Conservation (phyloP, 2,888 invertebrate genomes). For the Tetrapedia diversipes region DNA sequence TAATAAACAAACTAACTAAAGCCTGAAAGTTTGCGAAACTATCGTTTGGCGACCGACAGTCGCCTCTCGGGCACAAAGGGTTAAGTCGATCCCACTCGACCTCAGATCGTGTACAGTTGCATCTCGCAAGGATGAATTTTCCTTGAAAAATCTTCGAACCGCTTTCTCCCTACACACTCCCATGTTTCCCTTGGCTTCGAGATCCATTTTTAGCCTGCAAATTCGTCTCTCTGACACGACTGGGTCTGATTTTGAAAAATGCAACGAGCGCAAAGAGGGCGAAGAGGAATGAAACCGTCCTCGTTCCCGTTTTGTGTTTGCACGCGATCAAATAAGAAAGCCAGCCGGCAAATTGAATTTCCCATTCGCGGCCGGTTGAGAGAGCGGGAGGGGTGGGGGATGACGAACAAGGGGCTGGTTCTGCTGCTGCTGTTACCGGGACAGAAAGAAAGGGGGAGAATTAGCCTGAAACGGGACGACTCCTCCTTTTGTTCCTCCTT, state of each 20-base stretch:
- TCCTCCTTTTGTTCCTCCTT: slow-evolving; percentile 2
- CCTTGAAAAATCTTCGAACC: neutral
- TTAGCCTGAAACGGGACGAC: neutral
- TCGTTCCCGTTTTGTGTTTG: slow-evolving; percentile 42
- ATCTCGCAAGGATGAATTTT: neutral
- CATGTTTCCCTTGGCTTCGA: neutral
- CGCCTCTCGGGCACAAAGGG: no score
- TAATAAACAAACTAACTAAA: no score
- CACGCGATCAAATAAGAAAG: slow-evolving; percentile 61
- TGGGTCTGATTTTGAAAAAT: slow-evolving; percentile 63
- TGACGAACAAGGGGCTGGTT: neutral
- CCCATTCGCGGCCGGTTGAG: slow-evolving; percentile 45
- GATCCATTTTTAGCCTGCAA: slow-evolving; percentile 46
- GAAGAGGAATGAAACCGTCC: slow-evolving; percentile 22
- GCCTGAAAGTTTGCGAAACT: no score
- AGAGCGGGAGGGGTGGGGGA: neutral
- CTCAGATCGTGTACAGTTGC: neutral
- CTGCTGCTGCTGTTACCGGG: neutral
- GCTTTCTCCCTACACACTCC: no score
- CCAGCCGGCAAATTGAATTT: slow-evolving; percentile 66
- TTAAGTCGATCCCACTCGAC: slow-evolving; percentile 2
- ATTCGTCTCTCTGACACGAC: slow-evolving; percentile 50
- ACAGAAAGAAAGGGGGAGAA: no score
- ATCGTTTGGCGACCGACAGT: no score
- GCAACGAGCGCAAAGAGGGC: slow-evolving; percentile 23